Percentiles rank a stretch among this genome's conserved stretches.
Evolutionary conservation across 1,140 invertebrate species (phyloP).

Genomic region (Drosophila sechellia): DNA sequence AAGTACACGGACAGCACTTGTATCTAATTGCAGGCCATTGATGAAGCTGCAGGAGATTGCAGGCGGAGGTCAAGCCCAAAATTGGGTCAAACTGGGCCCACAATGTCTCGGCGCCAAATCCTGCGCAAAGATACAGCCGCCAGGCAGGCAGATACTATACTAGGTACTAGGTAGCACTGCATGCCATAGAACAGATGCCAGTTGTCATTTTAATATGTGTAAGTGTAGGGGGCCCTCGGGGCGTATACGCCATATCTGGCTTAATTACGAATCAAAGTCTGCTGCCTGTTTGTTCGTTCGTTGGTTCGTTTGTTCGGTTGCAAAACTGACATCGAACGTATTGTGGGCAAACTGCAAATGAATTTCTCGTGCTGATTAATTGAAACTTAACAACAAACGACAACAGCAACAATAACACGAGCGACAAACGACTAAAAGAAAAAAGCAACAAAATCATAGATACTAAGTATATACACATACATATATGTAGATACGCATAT

Average conservation of each 20-base stretch:
- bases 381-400: conserved; percentile 34
- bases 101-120: conserved; percentile 45
- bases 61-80: conserved; percentile 45
- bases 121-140: conserved; percentile 45
- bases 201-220: conserved; percentile 22
- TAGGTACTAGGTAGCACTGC: conserved; percentile 5
- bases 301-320: conserved; percentile 12
- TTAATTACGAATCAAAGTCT: conserved; percentile 58
- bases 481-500: neutral
- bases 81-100: conserved; percentile 59
- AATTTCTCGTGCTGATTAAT: conserved; percentile 58
- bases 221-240: conserved; percentile 16
- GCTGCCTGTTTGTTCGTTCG: conserved; percentile 6
- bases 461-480: conserved; percentile 1
- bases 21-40: conserved; percentile 52
- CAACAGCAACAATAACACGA: conserved; percentile 22
- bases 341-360: conserved; percentile 49
- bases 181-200: conserved; percentile 9
- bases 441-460: conserved; percentile 24
- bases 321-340: conserved; percentile 39
- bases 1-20: conserved; percentile 26
- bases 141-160: conserved; percentile 4
- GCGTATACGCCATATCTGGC: conserved; percentile 63
- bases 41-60: conserved; percentile 13
- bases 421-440: conserved; percentile 11